phyloP scores from a whole-genome alignment of 1,140 invertebrate species.

The Cryptotermes secundus region DNA sequence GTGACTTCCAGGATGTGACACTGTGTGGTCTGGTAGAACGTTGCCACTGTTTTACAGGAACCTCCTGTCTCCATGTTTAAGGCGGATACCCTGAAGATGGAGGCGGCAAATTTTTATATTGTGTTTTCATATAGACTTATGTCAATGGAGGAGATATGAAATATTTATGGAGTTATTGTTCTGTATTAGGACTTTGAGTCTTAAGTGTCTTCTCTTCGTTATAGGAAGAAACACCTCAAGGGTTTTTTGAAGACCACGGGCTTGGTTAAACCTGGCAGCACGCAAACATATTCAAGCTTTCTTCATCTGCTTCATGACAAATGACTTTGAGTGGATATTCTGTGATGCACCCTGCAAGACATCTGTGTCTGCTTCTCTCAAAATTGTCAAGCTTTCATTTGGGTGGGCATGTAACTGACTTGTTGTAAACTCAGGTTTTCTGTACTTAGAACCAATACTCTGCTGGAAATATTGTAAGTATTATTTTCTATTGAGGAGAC shows the following conservation, averaged over 20 bases:
- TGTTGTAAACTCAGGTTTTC: constrained; percentile 5
- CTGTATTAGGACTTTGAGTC: neutral
- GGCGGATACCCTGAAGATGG: too few species aligned
- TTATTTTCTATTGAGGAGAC: too few species aligned
- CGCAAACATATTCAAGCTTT: constrained; percentile 12
- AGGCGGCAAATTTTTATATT: too few species aligned
- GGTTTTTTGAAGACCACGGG: constrained; percentile 98
- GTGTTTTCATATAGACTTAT: too few species aligned
- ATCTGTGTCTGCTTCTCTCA: neutral
- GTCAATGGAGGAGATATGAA: too few species aligned
- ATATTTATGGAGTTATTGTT: too few species aligned
- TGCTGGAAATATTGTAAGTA: too few species aligned
- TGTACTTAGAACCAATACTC: neutral
- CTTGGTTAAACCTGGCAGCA: constrained; percentile 69
- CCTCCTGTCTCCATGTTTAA: too few species aligned
- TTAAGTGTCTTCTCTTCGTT: constrained; percentile 52
- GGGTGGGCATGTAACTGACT: neutral
- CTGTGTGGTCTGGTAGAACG: too few species aligned
- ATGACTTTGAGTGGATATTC: neutral
- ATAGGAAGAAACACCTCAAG: constrained; percentile 97
- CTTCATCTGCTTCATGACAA: neutral
- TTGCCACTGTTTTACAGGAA: too few species aligned
- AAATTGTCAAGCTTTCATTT: neutral
- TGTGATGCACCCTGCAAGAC: neutral
- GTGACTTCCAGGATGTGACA: too few species aligned